A percentile compares a stretch with the other conserved stretches of the same genome.
phyloP scores from a whole-genome alignment of 2,797 vertebrate genomes.

The Falco concolor region DNA sequence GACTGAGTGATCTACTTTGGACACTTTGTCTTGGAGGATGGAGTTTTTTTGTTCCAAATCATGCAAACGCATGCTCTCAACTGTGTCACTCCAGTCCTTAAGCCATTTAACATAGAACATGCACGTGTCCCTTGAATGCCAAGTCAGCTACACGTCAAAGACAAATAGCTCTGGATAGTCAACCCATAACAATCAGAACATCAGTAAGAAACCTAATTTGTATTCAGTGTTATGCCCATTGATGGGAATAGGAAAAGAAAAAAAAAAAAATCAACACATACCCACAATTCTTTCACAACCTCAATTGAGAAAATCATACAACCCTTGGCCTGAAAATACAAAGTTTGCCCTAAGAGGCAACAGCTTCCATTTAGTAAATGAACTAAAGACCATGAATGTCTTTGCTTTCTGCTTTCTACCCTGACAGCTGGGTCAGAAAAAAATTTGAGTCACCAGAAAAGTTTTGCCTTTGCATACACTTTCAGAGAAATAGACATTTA shows the following conservation, averaged over 20 bases:
- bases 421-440: not conserved
- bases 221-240: not conserved
- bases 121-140: conserved; percentile 7
- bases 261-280: not conserved
- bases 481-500: not conserved
- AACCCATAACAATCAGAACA: not conserved
- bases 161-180: conserved; percentile 1
- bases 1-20: not conserved
- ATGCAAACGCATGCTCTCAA: not conserved
- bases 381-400: not conserved
- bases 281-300: not conserved
- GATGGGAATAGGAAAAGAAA: not conserved
- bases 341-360: not conserved
- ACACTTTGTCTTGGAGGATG: not conserved
- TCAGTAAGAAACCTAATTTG: not conserved
- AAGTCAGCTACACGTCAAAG: not conserved
- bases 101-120: conserved; percentile 33
- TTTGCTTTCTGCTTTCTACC: not conserved
- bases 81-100: conserved; percentile 21
- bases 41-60: conserved; percentile 13
- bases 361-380: not conserved
- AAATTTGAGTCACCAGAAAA: not conserved
- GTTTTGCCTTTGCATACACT: not conserved
- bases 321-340: not conserved
- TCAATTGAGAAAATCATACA: not conserved